Conservation (phyloP, 2,797 vertebrate species). For the Tapera naevia region DNA sequence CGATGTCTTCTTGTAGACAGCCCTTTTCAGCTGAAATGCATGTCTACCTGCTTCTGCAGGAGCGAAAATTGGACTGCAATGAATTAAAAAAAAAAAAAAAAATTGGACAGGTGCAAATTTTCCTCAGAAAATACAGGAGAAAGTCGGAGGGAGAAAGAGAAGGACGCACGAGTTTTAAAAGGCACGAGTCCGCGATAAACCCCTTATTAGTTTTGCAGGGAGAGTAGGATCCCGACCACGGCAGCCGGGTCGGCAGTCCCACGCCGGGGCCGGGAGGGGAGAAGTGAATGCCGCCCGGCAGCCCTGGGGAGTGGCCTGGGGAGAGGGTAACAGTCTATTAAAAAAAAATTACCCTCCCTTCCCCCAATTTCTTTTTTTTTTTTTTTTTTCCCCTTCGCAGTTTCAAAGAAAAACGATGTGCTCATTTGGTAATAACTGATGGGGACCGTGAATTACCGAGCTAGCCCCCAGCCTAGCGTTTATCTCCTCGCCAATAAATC, state of each 20-base stretch:
- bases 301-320: not conserved
- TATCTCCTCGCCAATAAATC: slow-evolving; percentile 69
- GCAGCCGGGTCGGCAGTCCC: not conserved
- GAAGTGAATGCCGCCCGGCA: not conserved
- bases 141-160: not conserved
- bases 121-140: not conserved
- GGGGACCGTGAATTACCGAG: slow-evolving; percentile 40
- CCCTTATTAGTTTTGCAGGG: not conserved
- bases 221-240: not conserved
- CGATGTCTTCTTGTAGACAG: not conserved
- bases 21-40: not conserved
- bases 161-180: not conserved
- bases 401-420: slow-evolving; percentile 56
- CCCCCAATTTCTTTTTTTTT: rapidly evolving
- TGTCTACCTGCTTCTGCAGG: not conserved
- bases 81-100: not conserved
- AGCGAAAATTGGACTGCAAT: not conserved
- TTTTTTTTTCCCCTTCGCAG: not conserved
- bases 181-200: rapidly evolving
- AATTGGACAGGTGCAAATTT: not conserved
- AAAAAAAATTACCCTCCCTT: not conserved
- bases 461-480: slow-evolving; percentile 50
- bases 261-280: not conserved
- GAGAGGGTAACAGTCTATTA: not conserved
- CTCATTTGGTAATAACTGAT: slow-evolving; percentile 62